Conservation (phyloP, 2,113 vertebrate genomes). For the Fukomys damarensis region DNA sequence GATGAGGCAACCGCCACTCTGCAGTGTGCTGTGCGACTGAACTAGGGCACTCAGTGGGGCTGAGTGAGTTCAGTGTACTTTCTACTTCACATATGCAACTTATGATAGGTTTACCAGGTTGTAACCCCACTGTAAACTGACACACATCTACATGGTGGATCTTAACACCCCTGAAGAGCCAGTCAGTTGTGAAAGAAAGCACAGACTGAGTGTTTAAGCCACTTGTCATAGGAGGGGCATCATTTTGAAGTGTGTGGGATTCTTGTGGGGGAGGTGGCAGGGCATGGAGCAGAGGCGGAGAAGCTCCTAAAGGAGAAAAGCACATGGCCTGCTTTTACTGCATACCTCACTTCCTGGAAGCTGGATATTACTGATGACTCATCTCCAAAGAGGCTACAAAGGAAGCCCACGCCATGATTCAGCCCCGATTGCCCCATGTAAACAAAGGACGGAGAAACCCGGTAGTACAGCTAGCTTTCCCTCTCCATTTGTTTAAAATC, state of each 20-base stretch:
- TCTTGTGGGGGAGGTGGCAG: background rate
- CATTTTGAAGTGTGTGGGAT: background rate
- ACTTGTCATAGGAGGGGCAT: background rate
- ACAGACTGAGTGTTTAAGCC: background rate
- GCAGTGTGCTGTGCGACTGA: background rate
- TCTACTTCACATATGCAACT: background rate
- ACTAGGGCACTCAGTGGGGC: too few species aligned
- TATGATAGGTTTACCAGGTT: background rate
- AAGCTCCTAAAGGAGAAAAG: background rate
- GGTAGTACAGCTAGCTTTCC: background rate
- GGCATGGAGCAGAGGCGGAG: too few species aligned
- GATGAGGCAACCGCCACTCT: background rate
- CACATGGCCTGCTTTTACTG: background rate
- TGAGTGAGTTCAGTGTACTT: background rate
- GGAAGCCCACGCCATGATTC: background rate
- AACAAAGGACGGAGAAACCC: background rate
- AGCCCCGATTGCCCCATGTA: background rate
- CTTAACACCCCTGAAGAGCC: background rate
- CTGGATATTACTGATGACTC: background rate
- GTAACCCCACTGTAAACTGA: background rate
- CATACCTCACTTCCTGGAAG: background rate
- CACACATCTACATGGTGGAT: background rate
- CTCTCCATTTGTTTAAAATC: slow-evolving; percentile 28
- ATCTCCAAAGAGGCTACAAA: background rate
- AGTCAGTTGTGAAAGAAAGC: slow-evolving; percentile 18